Percentiles rank a stretch among this genome's conserved stretches.
phyloP scores from a whole-genome alignment of 1,140 invertebrate genomes.

The Eueides isabella region DNA sequence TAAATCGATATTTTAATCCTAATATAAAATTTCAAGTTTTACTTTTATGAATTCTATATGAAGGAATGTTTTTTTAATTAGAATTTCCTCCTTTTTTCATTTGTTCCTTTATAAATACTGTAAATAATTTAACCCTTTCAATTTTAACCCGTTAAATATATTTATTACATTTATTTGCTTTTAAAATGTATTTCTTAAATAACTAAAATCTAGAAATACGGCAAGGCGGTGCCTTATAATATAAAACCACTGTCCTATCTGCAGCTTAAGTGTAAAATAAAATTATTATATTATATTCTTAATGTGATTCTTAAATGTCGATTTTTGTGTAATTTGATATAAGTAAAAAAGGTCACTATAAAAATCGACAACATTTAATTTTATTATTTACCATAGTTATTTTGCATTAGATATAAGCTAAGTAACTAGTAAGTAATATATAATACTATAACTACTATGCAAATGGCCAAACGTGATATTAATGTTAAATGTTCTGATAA shows the following conservation, averaged over 20 bases:
- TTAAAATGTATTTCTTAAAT: too few species aligned
- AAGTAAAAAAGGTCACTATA: too few species aligned
- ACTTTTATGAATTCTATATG: neutral
- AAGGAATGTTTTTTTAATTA: too few species aligned
- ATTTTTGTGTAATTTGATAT: neutral
- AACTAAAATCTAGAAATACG: neutral
- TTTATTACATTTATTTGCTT: too few species aligned
- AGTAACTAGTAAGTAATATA: neutral
- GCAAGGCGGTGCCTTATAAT: conserved; percentile 8
- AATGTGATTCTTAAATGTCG: neutral
- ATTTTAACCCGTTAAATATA: too few species aligned
- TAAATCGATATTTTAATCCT: neutral
- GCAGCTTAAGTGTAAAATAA: neutral
- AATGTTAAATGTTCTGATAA: conserved; percentile 39
- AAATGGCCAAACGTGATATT: conserved; percentile 60
- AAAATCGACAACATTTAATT: neutral
- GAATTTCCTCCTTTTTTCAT: too few species aligned
- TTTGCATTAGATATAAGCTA: neutral
- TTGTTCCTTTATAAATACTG: too few species aligned
- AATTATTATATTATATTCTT: neutral
- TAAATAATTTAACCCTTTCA: too few species aligned
- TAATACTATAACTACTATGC: conserved; percentile 6
- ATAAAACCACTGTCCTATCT: conserved; percentile 2
- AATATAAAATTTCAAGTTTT: neutral
- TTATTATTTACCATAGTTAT: neutral